phyloP scores from a whole-genome alignment of 2,113 vertebrate species.

The Gambusia holbrooki region DNA sequence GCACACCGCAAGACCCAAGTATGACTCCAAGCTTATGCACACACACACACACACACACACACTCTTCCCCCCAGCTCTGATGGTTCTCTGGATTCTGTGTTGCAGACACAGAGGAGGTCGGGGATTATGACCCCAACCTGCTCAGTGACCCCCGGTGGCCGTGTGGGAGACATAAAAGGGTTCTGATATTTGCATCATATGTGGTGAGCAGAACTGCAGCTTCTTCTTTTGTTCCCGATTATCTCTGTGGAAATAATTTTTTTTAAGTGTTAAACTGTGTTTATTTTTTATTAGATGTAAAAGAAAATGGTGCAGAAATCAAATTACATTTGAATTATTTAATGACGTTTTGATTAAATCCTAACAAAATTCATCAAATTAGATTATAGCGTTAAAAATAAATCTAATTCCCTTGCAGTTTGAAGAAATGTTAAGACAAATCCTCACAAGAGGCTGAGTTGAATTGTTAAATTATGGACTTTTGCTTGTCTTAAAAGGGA shows the following conservation, averaged over 20 bases:
- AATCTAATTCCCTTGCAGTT: background rate
- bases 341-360: background rate
- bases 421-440: background rate
- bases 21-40: conserved; percentile 20
- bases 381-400: background rate
- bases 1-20: conserved; percentile 83
- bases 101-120: conserved; percentile 82
- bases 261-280: background rate
- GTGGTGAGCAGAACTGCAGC: conserved; percentile 82
- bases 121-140: conserved; percentile 93
- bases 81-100: background rate
- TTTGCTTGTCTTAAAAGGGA: background rate
- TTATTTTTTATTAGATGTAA: background rate
- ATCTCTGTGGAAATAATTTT: no score
- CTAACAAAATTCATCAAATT: background rate
- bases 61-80: no score
- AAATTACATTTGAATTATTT: background rate
- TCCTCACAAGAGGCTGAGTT: background rate
- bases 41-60: background rate
- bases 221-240: background rate
- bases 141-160: conserved; percentile 98
- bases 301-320: background rate
- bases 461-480: background rate
- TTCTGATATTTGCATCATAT: conserved; percentile 96
- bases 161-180: conserved; percentile 96